Evolutionary conservation across 2,888 invertebrate genomes (phyloP), one percentile per base, ranked within the genome.

Genomic region (Zygogramma bicolorata): DNA sequence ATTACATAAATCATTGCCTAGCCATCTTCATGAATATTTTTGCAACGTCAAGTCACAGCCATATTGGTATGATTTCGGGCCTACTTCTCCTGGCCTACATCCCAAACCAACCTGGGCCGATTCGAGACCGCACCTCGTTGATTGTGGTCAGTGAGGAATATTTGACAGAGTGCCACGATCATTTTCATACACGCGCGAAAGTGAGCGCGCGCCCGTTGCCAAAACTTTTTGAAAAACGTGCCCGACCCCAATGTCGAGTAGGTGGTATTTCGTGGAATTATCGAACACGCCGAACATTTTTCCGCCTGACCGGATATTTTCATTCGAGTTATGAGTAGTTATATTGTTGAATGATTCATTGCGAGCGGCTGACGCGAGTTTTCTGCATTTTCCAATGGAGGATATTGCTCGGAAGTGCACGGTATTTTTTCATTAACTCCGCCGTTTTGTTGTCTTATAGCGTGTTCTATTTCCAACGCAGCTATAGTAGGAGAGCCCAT

Each of bases 81-180:
- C n/a, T n/a, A n/a, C n/a, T n/a, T n/a, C n/a, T n/a, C n/a, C n/a
- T n/a, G n/a, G n/a, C n/a, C n/a, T n/a, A n/a, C n/a, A n/a, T 73
- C 73, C 68, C 58, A 67, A 70, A 40, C 40, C 40, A 60, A 38
- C 31, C 13, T 4, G n/a, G 20, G 20, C 25, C 72, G 65, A 70
- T 63, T 58, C 60, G 68, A 67, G 61, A 65, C 78, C 80, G 81
- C 82, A 76, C 76, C 67, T 63, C 65, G 71, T 34, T 25, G 40
- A 77, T 77, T 73, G 80, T 78, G 79, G 71, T 67, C 65, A 62
- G 70, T 27, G 38, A 57, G 71, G 79, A 81, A 82, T 84, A 84
- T 80, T 84, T 85, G 84, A 84, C 84, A 84, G 82, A 76, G 77
- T 84, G 84, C 85, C 84, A 80, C 75, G 65, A 68, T 66, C 57